A percentile compares a stretch with the other conserved stretches of the same genome.
Evolutionary conservation across 2,888 invertebrate genomes (phyloP).

Genomic region (Candidula unifasciata): DNA sequence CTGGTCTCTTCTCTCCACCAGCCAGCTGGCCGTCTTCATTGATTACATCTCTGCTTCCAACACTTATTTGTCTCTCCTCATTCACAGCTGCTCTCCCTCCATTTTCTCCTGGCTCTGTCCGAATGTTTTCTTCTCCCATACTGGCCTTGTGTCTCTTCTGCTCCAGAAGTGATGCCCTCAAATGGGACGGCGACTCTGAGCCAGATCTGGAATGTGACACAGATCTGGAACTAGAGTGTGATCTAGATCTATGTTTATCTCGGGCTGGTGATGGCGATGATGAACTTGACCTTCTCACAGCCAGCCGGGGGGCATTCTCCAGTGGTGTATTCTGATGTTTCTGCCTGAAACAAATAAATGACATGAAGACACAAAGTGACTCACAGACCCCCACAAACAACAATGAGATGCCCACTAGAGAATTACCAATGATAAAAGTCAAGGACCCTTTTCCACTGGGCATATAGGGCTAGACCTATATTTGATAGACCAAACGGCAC

Average conservation of each 20-base stretch:
- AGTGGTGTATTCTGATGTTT: not conserved
- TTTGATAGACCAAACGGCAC: no score
- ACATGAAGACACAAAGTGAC: not conserved
- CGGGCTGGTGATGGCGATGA: constrained; percentile 26
- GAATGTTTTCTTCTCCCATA: not conserved
- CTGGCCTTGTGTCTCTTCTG: constrained; percentile 36
- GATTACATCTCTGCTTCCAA: no score
- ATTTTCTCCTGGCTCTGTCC: not conserved
- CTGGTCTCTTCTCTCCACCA: not conserved
- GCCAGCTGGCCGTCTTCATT: not conserved
- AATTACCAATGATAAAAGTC: no score
- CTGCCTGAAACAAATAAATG: constrained; percentile 16
- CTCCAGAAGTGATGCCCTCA: constrained; percentile 45
- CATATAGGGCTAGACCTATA: no score
- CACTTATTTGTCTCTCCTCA: not conserved
- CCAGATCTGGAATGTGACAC: constrained; percentile 22
- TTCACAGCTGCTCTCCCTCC: not conserved
- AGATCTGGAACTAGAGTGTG: not conserved
- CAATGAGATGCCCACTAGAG: no score
- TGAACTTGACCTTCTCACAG: not conserved
- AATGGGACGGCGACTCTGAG: constrained; percentile 43
- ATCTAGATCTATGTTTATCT: not conserved
- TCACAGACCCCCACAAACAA: no score
- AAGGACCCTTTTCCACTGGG: no score
- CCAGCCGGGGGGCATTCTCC: not conserved